These are phyloP conservation scores for Crocidura indochinensis DNA, from an alignment of 2,797 vertebrate species.

Conservation along the genomic window DNA sequence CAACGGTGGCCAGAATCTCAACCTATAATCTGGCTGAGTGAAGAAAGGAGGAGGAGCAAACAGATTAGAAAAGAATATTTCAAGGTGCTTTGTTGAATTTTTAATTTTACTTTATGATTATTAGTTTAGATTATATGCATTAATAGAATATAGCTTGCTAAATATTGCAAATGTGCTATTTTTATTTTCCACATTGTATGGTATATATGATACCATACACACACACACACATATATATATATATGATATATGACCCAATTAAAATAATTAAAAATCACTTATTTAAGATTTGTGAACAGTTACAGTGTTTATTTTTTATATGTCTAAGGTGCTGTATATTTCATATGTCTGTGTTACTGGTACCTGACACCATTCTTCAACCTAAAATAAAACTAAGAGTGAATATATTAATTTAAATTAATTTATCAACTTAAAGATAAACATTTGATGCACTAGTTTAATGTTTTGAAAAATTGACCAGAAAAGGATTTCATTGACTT, in stretches of 20 bases:
- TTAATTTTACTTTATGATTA: constrained; percentile 31
- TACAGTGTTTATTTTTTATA: no score
- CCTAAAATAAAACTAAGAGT: background rate
- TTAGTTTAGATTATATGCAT: constrained; percentile 51
- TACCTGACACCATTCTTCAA: no score
- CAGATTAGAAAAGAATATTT: constrained; percentile 98
- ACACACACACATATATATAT: no score
- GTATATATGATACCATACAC: no score
- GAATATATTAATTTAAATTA: constrained; percentile 35
- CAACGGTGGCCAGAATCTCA: constrained; percentile 95
- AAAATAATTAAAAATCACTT: background rate
- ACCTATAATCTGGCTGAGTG: constrained; percentile 95
- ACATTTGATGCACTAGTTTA: constrained; percentile 30
- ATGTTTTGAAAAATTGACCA: constrained; percentile 42
- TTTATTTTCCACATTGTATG: constrained; percentile 34
- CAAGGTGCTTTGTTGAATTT: constrained; percentile 91
- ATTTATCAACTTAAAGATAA: constrained; percentile 50
- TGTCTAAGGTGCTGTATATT: no score
- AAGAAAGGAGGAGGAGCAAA: constrained; percentile 96
- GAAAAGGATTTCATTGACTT: constrained; percentile 50
- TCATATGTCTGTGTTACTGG: no score
- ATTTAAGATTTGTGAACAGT: no score
- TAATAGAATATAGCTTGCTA: constrained; percentile 55
- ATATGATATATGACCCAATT: background rate
- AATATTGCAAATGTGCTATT: constrained; percentile 50